Conservation (phyloP, 2,113 vertebrate genomes). For the Dryoscopus gambensis region DNA sequence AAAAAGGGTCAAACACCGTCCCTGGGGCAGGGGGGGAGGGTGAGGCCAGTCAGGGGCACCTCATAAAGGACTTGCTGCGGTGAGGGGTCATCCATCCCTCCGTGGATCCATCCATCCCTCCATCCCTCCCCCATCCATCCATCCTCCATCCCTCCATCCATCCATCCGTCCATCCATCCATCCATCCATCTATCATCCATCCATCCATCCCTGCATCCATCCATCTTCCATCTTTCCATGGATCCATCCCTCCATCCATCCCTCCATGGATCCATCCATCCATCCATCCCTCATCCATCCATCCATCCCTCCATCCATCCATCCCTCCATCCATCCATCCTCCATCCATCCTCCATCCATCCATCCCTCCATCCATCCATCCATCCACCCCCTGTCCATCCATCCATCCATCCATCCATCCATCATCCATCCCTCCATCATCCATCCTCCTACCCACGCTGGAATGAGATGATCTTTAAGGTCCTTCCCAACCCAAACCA, state of each 20-base stretch:
- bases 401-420: neutral
- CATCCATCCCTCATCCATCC: no score
- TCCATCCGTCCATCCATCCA: neutral
- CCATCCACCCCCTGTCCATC: neutral
- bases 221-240: neutral
- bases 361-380: neutral
- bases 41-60: neutral
- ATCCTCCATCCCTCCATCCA: neutral
- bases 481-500: neutral
- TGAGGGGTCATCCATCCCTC: neutral
- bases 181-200: neutral
- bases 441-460: neutral
- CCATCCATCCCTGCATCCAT: neutral
- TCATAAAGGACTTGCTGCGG: neutral
- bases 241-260: neutral
- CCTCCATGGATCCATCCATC: no score
- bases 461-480: neutral
- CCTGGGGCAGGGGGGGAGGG: neutral
- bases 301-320: neutral
- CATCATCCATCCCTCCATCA: neutral
- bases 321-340: neutral
- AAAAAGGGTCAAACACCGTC: neutral
- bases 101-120: neutral
- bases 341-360: neutral
- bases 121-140: neutral